These are phyloP conservation scores for Chrysoperla carnea DNA, from an alignment of 1,140 invertebrate genomes.

Conservation along the genomic window DNA sequence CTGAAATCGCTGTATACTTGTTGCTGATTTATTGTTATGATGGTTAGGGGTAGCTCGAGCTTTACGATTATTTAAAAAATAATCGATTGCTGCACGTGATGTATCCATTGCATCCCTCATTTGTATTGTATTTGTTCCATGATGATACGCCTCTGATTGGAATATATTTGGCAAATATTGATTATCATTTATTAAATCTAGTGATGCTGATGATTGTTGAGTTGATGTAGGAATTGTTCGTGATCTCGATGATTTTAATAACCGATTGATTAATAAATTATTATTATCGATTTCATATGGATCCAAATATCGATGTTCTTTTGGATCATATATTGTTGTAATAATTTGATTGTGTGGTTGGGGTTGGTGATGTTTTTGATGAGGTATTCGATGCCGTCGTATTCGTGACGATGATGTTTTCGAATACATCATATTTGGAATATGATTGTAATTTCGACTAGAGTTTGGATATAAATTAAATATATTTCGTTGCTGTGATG, in stretches of 20 bases:
- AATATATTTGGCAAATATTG: neutral
- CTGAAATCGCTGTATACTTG: conserved; percentile 11
- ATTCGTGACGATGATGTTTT: neutral
- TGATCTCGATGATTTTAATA: too few relatives aligned
- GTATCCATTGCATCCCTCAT: neutral
- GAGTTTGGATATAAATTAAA: neutral
- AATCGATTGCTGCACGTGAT: neutral
- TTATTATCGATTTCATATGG: too few relatives aligned
- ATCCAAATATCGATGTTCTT: too few relatives aligned
- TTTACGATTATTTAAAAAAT: neutral
- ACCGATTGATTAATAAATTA: too few relatives aligned
- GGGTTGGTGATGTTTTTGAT: too few relatives aligned
- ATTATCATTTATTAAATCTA: neutral
- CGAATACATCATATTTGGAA: neutral
- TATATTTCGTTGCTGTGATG: neutral
- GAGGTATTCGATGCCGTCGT: neutral
- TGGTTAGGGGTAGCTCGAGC: neutral
- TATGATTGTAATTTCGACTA: neutral
- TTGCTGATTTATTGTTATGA: neutral
- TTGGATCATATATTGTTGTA: too few relatives aligned
- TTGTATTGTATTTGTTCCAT: neutral
- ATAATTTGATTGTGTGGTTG: too few relatives aligned
- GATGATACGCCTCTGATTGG: too few relatives aligned
- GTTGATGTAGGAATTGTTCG: too few relatives aligned
- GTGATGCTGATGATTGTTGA: too few relatives aligned